Conservation (phyloP, 2,797 vertebrate genomes). For the Podargus strigoides region DNA sequence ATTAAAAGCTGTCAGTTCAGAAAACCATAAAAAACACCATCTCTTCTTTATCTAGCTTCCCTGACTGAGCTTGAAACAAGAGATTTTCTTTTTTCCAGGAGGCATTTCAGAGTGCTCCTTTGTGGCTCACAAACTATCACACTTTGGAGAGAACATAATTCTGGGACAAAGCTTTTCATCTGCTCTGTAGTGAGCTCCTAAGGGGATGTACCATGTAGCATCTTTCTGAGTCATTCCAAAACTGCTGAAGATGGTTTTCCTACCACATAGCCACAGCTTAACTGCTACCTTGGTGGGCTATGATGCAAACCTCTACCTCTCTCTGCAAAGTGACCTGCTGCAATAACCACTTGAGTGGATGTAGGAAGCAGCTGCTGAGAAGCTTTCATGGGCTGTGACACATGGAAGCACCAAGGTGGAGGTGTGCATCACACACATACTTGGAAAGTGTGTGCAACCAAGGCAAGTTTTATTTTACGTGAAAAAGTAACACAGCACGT, state of each 20-base stretch:
- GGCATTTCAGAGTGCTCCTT: background rate
- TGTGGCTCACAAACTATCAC: background rate
- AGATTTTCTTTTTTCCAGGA: background rate
- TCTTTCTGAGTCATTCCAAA: background rate
- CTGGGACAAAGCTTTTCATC: background rate
- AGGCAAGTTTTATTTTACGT: background rate
- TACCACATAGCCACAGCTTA: background rate
- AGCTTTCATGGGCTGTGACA: background rate
- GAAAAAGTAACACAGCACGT: background rate
- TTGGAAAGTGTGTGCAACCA: background rate
- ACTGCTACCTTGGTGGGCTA: background rate
- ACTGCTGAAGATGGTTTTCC: background rate
- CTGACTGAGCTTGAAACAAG: background rate
- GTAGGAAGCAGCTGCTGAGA: background rate
- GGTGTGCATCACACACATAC: background rate
- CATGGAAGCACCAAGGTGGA: background rate
- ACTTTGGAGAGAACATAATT: background rate
- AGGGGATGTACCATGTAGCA: background rate
- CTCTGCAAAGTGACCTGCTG: background rate
- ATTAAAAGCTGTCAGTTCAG: conserved; percentile 1
- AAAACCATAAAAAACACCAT: background rate
- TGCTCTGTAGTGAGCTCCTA: background rate
- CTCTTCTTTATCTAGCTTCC: background rate
- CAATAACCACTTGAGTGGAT: background rate
- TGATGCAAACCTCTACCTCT: background rate